Evolutionary conservation across 2,113 vertebrate genomes (phyloP).

Genomic region (Scomber scombrus): DNA sequence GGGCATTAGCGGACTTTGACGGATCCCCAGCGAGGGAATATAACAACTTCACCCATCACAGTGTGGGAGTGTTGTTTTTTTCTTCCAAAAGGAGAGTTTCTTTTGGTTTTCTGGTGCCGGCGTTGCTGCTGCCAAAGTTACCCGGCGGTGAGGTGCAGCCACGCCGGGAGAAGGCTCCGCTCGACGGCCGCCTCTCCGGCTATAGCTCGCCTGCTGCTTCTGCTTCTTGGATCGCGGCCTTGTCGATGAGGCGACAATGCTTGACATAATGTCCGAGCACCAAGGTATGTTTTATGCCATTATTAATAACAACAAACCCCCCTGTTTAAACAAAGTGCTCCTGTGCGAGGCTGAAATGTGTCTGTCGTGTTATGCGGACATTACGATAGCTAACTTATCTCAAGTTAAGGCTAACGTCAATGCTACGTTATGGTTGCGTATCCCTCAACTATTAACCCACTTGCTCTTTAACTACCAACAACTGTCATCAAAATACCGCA

Average conservation of each 20-base stretch:
- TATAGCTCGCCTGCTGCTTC: conserved; percentile 75
- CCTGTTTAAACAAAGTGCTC: neutral
- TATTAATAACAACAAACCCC: too few species aligned
- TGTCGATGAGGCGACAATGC: conserved; percentile 86
- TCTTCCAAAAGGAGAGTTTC: neutral
- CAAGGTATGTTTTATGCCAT: conserved; percentile 79
- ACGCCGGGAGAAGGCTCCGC: conserved; percentile 78
- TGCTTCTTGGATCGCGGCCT: conserved; percentile 73
- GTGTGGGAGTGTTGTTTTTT: conserved; percentile 10
- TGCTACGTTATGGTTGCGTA: conserved; percentile 59
- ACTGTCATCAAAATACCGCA: neutral
- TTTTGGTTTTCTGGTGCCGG: neutral
- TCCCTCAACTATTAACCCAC: conserved; percentile 35
- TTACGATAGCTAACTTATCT: conserved; percentile 14
- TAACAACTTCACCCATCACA: neutral
- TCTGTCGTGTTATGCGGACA: conserved; percentile 22
- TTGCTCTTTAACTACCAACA: neutral
- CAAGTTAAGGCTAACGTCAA: conserved; percentile 43
- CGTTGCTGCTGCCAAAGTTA: conserved; percentile 49
- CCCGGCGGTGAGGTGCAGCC: conserved; percentile 66
- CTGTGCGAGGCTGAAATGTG: neutral
- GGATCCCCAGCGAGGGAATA: conserved; percentile 10
- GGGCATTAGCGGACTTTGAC: neutral
- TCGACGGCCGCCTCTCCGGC: conserved; percentile 77
- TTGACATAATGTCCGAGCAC: conserved; percentile 89